phyloP scores from a whole-genome alignment of 2,113 vertebrate species.

The Noctilio leporinus region DNA sequence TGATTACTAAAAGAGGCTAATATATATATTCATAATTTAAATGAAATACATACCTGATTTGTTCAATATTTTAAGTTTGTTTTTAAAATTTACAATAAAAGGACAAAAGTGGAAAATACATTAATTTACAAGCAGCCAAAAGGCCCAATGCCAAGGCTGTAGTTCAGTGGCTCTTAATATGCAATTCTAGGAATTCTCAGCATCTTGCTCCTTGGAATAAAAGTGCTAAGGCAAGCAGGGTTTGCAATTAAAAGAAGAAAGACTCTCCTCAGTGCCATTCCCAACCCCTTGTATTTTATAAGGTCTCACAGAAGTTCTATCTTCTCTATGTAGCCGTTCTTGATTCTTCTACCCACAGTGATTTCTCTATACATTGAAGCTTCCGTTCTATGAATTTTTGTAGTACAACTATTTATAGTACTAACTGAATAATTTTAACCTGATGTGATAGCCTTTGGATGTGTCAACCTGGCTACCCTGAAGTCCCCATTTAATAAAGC shows the following conservation, averaged over 20 bases:
- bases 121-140: not conserved
- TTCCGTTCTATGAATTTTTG: not conserved
- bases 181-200: not conserved
- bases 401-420: not conserved
- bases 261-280: not conserved
- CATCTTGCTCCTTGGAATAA: not conserved
- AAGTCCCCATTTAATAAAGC: not conserved
- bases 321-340: not conserved
- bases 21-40: not conserved
- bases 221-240: not conserved
- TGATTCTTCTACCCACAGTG: not conserved
- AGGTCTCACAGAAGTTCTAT: not conserved
- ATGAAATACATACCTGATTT: not conserved
- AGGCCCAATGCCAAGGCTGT: not conserved
- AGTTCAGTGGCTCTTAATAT: not conserved
- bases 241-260: not conserved
- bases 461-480: not conserved
- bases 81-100: not conserved
- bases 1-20: conserved; percentile 11
- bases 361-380: not conserved
- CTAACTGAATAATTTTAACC: not conserved
- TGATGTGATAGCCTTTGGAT: not conserved
- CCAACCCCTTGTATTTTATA: not conserved
- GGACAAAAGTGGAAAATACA: not conserved
- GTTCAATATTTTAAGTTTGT: not conserved